phyloP scores from a whole-genome alignment of 2,797 vertebrate species.

The Allobates femoralis region DNA sequence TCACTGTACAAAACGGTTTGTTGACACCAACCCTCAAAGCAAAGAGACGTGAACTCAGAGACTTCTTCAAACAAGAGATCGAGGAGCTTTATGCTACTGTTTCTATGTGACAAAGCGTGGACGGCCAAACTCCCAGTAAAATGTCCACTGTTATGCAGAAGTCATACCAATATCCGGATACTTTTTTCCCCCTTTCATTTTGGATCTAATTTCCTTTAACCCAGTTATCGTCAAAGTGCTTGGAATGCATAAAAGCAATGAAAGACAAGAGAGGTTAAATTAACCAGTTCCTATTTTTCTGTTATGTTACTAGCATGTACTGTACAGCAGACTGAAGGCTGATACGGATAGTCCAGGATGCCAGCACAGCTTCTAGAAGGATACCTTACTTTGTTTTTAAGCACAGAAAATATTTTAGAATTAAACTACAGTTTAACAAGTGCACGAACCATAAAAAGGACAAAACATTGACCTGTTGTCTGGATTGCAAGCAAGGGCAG shows the following conservation, averaged over 20 bases:
- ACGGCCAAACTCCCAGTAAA: not conserved
- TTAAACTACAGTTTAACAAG: slow-evolving; percentile 62
- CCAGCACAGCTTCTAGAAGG: slow-evolving; percentile 66
- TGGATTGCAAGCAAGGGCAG: slow-evolving; percentile 49
- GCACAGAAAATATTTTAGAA: slow-evolving; percentile 65
- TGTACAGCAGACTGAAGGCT: slow-evolving; percentile 69
- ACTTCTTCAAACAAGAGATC: slow-evolving; percentile 92
- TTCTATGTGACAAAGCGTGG: slow-evolving; percentile 80
- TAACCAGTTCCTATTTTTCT: slow-evolving; percentile 65
- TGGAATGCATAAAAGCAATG: slow-evolving; percentile 43
- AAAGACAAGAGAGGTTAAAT: slow-evolving; percentile 38
- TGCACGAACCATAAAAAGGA: slow-evolving; percentile 36
- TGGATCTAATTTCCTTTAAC: slow-evolving; percentile 38
- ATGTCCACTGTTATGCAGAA: slow-evolving; percentile 8
- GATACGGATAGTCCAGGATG: slow-evolving; percentile 68
- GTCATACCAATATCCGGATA: not conserved
- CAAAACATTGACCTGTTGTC: slow-evolving; percentile 31
- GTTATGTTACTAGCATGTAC: slow-evolving; percentile 67
- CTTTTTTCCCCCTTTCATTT: not conserved
- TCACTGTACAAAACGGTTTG: slow-evolving; percentile 92
- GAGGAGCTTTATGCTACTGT: slow-evolving; percentile 90
- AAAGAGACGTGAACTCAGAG: slow-evolving; percentile 92
- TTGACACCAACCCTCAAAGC: slow-evolving; percentile 96
- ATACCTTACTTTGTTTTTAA: slow-evolving; percentile 41
- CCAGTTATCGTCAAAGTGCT: slow-evolving; percentile 30